phyloP scores from a whole-genome alignment of 2,888 invertebrate genomes.

The Calameuta pallipes region DNA sequence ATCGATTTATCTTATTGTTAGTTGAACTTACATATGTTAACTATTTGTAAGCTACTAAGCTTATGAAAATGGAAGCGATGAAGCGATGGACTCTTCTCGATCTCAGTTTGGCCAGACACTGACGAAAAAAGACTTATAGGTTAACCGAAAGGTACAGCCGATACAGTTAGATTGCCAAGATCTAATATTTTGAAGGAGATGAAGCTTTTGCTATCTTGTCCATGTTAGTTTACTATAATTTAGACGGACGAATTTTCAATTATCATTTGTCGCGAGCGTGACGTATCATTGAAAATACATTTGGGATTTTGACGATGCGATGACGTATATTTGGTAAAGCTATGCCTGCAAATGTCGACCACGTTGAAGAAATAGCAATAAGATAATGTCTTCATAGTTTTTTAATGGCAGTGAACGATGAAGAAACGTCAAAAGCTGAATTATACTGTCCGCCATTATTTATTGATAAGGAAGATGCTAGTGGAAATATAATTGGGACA shows the following conservation, averaged over 20 bases:
- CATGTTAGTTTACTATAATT: slow-evolving; percentile 12
- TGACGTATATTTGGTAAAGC: slow-evolving; percentile 16
- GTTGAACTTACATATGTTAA: slow-evolving; percentile 27
- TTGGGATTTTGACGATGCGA: slow-evolving; percentile 12
- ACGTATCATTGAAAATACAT: slow-evolving; percentile 23
- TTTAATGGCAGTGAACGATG: slow-evolving; percentile 8
- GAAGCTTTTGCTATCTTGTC: slow-evolving; percentile 24
- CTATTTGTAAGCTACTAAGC: slow-evolving; percentile 28
- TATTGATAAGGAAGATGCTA: no score
- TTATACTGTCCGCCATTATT: no score
- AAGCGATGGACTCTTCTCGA: not conserved
- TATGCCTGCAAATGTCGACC: slow-evolving; percentile 8
- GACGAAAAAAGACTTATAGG: not conserved
- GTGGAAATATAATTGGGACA: no score
- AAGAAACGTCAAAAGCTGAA: no score
- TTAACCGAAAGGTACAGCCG: slow-evolving; percentile 4
- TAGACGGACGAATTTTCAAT: slow-evolving; percentile 18
- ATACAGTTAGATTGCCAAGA: not conserved
- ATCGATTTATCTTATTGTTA: slow-evolving; percentile 32
- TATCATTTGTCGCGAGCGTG: slow-evolving; percentile 25
- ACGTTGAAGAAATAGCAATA: slow-evolving; percentile 13
- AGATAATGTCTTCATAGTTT: slow-evolving; percentile 13
- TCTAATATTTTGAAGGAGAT: slow-evolving; percentile 20
- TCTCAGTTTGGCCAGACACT: not conserved
- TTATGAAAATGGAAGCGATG: slow-evolving; percentile 1